Evolutionary conservation across 2,797 vertebrate genomes (phyloP), one percentile per base, ranked within the genome.

Genomic region (Clarias laeviceps): DNA sequence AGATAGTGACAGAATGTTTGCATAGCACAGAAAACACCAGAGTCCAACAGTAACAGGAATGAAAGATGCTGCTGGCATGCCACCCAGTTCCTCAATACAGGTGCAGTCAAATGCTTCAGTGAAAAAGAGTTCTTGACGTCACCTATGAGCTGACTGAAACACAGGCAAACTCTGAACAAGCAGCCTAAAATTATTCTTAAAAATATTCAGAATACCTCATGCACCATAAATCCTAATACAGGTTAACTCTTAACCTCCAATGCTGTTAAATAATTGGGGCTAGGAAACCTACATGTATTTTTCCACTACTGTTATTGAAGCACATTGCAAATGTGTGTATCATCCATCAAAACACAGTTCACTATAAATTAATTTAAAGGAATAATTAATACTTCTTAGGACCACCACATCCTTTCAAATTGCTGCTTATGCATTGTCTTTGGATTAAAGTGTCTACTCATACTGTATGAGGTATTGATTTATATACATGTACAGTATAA

Each of bases 1-100:
- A 82, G 93, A 95, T 95, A 94, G 82, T 1, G 32, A 12, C 6
- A 83, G 84, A 66, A 56, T 94, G 93, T 94, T 95, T 94, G 88
- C 93, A 94, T 94, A 93, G 91, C 87, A 92, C 65, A 88, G 82
- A 89, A 91, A 87, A 74, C 27, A 29, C 82, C 86, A 61, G 85
- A 89, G 79, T 89, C 89, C 91, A 91, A 91, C 89, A 87, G 91
- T 93, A 93, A 93, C 91, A 91, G 87, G 73, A 87, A 92, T 94
- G 88, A 94, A 94, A 94, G 90, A 88, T 88, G 86, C 22, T 82
- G 59, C 85, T 66, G 84, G 40, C 70, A 20, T 84, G 81, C 85
- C 57, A 56, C 83, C 66, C 27, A 86, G 29, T 87, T 80, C 88
- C 68, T 89, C 85, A 91, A 88, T 90, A 90, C 87, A 84, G 27